A percentile compares a stretch with the other conserved stretches of the same genome.
Conservation (phyloP, 2,113 vertebrate genomes). For the Eretmochelys imbricata region DNA sequence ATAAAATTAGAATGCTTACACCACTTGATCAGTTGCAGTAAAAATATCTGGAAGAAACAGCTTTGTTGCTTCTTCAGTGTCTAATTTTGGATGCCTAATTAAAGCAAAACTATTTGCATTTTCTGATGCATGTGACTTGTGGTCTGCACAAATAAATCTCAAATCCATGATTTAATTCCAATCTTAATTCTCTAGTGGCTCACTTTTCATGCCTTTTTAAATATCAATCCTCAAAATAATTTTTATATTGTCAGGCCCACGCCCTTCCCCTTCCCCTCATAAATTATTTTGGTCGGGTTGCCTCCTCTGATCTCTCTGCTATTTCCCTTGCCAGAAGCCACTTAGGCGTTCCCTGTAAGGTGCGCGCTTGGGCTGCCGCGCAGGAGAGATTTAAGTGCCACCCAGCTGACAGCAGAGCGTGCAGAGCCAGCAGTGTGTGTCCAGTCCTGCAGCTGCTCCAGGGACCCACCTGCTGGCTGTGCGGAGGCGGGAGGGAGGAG, state of each 20-base stretch:
- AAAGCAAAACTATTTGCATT: conserved; percentile 66
- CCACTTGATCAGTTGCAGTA: neutral
- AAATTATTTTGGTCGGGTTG: neutral
- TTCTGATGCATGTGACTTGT: conserved; percentile 42
- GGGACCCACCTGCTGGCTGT: too few relatives aligned
- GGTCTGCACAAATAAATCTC: conserved; percentile 47
- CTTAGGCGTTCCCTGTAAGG: neutral
- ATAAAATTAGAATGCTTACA: neutral
- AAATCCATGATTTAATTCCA: conserved; percentile 38
- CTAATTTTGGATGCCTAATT: conserved; percentile 58
- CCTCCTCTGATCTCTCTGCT: neutral
- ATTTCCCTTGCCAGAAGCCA: neutral
- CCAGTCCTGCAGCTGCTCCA: too few relatives aligned
- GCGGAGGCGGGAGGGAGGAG: too few relatives aligned
- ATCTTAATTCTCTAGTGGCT: conserved; percentile 7
- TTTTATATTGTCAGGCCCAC: neutral
- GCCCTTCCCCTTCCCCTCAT: neutral
- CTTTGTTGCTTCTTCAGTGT: conserved; percentile 14
- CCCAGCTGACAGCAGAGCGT: too few relatives aligned
- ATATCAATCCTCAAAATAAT: neutral
- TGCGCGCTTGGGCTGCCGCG: too few relatives aligned
- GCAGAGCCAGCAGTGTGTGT: too few relatives aligned
- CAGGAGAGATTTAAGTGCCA: too few relatives aligned
- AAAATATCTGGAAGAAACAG: conserved; percentile 54
- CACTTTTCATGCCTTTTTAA: neutral